Conservation (phyloP, 2,888 invertebrate species). For the Cataglyphis cursor region DNA sequence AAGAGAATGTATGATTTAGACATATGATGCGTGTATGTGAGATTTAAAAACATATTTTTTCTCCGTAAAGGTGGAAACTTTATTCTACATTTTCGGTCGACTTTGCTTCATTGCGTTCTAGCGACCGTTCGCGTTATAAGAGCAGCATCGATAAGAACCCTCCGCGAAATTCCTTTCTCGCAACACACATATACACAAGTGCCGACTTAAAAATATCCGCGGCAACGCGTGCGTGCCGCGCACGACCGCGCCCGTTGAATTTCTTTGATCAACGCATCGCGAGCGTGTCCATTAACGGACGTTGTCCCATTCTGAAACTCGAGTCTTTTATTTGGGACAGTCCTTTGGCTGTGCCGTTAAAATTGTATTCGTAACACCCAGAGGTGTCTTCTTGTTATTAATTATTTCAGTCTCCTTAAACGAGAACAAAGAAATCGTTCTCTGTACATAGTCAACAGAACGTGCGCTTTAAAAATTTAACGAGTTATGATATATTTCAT, state of each 20-base stretch:
- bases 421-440: not conserved
- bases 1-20: not conserved
- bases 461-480: not conserved
- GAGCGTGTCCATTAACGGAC: conserved; percentile 53
- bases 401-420: not conserved
- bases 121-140: not conserved
- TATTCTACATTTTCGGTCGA: not conserved
- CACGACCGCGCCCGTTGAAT: conserved; percentile 58
- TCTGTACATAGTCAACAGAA: not conserved
- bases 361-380: not conserved
- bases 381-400: not conserved
- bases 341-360: not conserved
- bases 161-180: conserved; percentile 58
- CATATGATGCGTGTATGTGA: not conserved
- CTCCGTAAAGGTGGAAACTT: not conserved
- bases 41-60: not conserved
- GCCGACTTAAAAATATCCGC: conserved; percentile 69
- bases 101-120: not conserved
- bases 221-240: conserved; percentile 53
- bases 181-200: conserved; percentile 52
- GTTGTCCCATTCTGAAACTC: conserved; percentile 32
- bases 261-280: conserved; percentile 60
- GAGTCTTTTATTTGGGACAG: not conserved
- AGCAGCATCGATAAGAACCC: conserved; percentile 36
- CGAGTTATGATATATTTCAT: not conserved